These are phyloP conservation scores for Rachycentron canadum DNA, from an alignment of 2,797 vertebrate genomes.

Conservation along the genomic window DNA sequence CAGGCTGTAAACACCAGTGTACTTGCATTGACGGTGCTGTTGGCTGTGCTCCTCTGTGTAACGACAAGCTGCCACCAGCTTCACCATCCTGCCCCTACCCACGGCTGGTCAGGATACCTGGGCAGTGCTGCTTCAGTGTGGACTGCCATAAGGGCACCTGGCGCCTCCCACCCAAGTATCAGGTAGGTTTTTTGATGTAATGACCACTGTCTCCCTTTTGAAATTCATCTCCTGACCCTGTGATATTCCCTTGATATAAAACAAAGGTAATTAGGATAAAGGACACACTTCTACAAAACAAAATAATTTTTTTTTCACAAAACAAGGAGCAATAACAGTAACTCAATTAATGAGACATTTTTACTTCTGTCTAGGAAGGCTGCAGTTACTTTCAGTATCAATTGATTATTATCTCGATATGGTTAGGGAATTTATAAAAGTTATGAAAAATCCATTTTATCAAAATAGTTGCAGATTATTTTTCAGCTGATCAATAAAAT, in stretches of 20 bases:
- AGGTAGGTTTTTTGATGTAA: constrained; percentile 47
- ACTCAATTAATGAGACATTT: background rate
- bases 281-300: background rate
- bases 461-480: background rate
- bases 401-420: background rate
- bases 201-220: background rate
- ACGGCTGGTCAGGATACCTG: constrained; percentile 80
- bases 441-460: background rate
- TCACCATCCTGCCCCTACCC: constrained; percentile 82
- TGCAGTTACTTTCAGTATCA: background rate
- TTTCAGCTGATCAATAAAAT: background rate
- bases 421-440: background rate
- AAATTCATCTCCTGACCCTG: background rate
- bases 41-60: constrained; percentile 86
- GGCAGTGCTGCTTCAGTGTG: constrained; percentile 86
- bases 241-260: background rate
- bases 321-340: background rate
- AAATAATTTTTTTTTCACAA: background rate
- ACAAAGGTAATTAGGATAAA: background rate
- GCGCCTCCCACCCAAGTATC: constrained; percentile 67
- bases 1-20: constrained; percentile 88
- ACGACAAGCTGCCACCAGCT: constrained; percentile 78
- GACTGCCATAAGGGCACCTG: constrained; percentile 80
- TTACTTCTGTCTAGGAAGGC: background rate
- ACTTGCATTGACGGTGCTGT: constrained; percentile 87